These are phyloP conservation scores for Sycophaga agraensis DNA, from an alignment of 1,140 invertebrate genomes.

Conservation along the genomic window DNA sequence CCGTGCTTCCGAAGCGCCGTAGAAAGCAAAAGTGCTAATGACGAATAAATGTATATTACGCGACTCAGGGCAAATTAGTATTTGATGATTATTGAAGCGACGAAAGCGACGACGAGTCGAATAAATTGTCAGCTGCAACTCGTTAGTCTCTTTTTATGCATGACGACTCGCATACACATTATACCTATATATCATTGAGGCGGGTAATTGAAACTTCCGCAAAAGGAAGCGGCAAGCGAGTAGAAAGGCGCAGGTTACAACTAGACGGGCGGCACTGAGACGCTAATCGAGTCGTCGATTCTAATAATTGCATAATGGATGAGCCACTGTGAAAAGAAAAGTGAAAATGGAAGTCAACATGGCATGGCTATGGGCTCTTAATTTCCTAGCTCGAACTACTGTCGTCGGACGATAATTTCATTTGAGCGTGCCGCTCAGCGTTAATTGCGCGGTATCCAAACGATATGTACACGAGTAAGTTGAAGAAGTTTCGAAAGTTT, in stretches of 20 bases:
- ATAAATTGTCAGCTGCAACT: not conserved
- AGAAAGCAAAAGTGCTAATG: conserved; percentile 8
- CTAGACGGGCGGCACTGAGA: no score
- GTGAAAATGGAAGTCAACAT: not conserved
- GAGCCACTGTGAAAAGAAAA: not conserved
- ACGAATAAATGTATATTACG: not conserved
- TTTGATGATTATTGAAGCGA: not conserved
- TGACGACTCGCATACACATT: not conserved
- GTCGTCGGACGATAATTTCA: not conserved
- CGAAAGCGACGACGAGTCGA: conserved; percentile 5
- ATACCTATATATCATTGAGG: no score
- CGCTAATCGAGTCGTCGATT: not conserved
- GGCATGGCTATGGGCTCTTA: no score
- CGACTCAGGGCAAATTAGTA: not conserved
- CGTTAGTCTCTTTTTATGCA: not conserved
- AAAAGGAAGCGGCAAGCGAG: no score
- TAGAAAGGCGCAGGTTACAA: no score
- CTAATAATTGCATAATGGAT: not conserved
- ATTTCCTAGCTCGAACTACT: no score
- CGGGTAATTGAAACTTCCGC: not conserved
- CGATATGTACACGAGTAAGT: not conserved
- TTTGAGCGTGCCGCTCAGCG: not conserved
- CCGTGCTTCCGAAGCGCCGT: no score
- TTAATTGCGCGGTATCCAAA: not conserved
- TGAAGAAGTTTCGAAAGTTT: conserved; percentile 1